These are phyloP conservation scores for Apoderus coryli DNA, from an alignment of 2,888 invertebrate genomes.

Conservation along the genomic window DNA sequence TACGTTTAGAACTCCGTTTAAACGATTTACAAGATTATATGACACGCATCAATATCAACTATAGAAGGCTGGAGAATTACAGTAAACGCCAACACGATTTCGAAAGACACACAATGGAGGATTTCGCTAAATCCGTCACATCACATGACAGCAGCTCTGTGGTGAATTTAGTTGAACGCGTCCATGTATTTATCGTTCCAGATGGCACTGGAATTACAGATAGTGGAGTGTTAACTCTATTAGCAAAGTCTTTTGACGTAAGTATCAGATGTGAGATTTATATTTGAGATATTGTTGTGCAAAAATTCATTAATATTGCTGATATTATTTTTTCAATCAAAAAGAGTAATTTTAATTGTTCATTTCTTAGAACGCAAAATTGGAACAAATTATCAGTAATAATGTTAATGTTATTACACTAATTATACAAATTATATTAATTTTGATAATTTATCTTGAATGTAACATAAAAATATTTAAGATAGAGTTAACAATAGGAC, in stretches of 20 bases:
- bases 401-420: too few relatives aligned
- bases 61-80: conserved; percentile 45
- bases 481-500: too few relatives aligned
- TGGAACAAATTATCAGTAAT: too few relatives aligned
- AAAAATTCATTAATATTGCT: too few relatives aligned
- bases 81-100: conserved; percentile 30
- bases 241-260: conserved; percentile 23
- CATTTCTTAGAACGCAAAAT: too few relatives aligned
- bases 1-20: conserved; percentile 43
- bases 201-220: conserved; percentile 32
- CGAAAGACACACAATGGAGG: conserved; percentile 50
- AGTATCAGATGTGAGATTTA: too few relatives aligned
- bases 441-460: too few relatives aligned
- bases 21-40: conserved; percentile 47
- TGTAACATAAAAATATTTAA: too few relatives aligned
- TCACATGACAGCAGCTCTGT: conserved; percentile 51
- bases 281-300: too few relatives aligned
- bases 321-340: too few relatives aligned
- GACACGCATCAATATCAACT: conserved; percentile 42
- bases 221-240: conserved; percentile 22
- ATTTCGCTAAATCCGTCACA: conserved; percentile 55
- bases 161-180: conserved; percentile 46
- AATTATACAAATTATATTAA: too few relatives aligned
- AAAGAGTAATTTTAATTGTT: too few relatives aligned
- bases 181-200: conserved; percentile 47